These are phyloP conservation scores for Euclidia mi DNA, from an alignment of 2,888 invertebrate species.

Conservation along the genomic window DNA sequence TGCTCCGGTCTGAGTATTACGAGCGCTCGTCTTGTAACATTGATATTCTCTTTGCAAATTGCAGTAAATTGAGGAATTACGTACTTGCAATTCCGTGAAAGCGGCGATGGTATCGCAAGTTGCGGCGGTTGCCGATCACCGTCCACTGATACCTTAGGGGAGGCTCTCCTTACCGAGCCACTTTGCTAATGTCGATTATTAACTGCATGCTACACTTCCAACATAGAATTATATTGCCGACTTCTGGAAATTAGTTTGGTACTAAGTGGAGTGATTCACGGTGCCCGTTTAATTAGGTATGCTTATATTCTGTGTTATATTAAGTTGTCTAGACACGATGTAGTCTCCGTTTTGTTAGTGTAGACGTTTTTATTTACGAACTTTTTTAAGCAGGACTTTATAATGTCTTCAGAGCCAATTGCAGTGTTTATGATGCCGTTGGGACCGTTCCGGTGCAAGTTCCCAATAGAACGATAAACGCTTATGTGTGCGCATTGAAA, in stretches of 20 bases:
- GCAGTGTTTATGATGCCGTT: no score
- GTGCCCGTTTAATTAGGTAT: slow-evolving; percentile 41
- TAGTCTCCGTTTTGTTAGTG: background rate
- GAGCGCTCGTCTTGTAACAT: slow-evolving; percentile 18
- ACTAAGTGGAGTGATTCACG: slow-evolving; percentile 46
- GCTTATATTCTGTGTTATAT: slow-evolving; percentile 22
- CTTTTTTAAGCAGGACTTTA: background rate
- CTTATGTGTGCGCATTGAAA: slow-evolving; percentile 9
- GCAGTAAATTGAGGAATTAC: slow-evolving; percentile 71
- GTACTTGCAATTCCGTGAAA: slow-evolving; percentile 65
- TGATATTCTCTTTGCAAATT: slow-evolving; percentile 66
- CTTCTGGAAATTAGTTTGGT: slow-evolving; percentile 47
- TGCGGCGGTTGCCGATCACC: slow-evolving; percentile 28
- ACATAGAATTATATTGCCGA: slow-evolving; percentile 52
- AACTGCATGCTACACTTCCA: slow-evolving; percentile 53
- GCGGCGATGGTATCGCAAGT: slow-evolving; percentile 63
- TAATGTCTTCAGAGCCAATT: background rate
- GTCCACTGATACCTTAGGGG: slow-evolving; percentile 42
- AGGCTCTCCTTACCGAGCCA: slow-evolving; percentile 46
- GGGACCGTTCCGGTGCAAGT: background rate
- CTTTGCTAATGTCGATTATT: slow-evolving; percentile 55
- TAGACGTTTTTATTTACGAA: slow-evolving; percentile 1
- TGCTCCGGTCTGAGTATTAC: slow-evolving; percentile 1
- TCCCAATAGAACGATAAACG: slow-evolving; percentile 7
- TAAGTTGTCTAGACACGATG: slow-evolving; percentile 15